phyloP scores from a whole-genome alignment of 2,113 vertebrate genomes.

The Rousettus leschenaultii region DNA sequence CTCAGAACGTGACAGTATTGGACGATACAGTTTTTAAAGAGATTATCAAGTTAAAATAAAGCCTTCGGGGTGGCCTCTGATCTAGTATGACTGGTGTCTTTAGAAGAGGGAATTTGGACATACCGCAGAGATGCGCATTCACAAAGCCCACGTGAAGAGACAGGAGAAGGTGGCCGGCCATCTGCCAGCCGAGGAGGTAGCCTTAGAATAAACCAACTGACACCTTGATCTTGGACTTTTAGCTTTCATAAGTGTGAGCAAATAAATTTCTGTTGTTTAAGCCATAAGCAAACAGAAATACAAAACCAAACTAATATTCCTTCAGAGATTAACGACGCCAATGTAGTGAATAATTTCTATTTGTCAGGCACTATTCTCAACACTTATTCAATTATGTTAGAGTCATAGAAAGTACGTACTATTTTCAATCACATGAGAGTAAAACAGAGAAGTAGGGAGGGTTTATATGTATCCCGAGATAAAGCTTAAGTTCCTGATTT shows the following conservation, averaged over 20 bases:
- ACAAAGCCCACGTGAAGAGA: neutral
- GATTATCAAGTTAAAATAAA: neutral
- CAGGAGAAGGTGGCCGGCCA: neutral
- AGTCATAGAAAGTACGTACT: neutral
- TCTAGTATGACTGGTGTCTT: neutral
- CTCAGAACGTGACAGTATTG: neutral
- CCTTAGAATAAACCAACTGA: neutral
- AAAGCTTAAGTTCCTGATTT: neutral
- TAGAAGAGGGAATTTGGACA: neutral
- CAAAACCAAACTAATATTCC: neutral
- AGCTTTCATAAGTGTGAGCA: neutral
- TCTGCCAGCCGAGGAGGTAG: neutral
- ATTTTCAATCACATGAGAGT: neutral
- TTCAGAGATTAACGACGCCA: neutral
- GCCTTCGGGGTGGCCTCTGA: neutral
- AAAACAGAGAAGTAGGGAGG: neutral
- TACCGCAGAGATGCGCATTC: neutral
- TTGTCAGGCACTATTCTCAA: neutral
- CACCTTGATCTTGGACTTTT: neutral
- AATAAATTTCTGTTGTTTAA: neutral
- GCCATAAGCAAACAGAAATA: neutral
- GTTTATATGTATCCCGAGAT: neutral
- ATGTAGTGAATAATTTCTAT: neutral
- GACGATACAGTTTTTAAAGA: neutral
- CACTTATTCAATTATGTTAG: neutral